These are phyloP conservation scores for Leucoma salicis DNA, from an alignment of 2,888 invertebrate genomes.

Conservation along the genomic window DNA sequence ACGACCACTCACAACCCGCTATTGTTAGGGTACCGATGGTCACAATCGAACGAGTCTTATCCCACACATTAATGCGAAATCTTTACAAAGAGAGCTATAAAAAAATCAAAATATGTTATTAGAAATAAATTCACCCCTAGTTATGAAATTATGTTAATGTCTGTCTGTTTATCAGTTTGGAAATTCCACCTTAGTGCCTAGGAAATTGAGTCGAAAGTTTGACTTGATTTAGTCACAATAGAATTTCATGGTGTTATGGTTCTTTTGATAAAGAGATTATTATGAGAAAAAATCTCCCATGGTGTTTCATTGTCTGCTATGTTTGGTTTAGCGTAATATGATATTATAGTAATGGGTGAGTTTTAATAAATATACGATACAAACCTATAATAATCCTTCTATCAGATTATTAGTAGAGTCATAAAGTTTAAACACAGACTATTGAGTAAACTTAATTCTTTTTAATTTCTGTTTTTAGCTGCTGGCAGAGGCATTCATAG, in stretches of 20 bases:
- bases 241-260: constrained; percentile 46
- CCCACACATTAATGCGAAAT: constrained; percentile 54
- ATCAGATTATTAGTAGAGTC: constrained; percentile 25
- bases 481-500: too few species aligned
- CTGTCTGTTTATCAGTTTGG: too few species aligned
- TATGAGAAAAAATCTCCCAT: constrained; percentile 61
- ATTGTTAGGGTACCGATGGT: constrained; percentile 25
- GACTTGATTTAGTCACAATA: constrained; percentile 14
- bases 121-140: constrained; percentile 68
- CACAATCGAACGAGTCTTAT: constrained; percentile 35
- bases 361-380: constrained; percentile 60
- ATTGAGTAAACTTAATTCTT: too few species aligned
- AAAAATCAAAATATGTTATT: constrained; percentile 74
- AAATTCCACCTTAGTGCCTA: constrained; percentile 3
- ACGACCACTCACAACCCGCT: constrained; percentile 27
- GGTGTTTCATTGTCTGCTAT: constrained; percentile 60
- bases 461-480: too few species aligned
- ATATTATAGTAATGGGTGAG: constrained; percentile 46
- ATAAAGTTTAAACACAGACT: too few species aligned
- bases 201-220: constrained; percentile 3
- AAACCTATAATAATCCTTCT: constrained; percentile 34
- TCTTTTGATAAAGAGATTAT: constrained; percentile 66
- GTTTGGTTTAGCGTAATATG: constrained; percentile 52
- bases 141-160: constrained; percentile 76
- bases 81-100: constrained; percentile 49